phyloP scores from a whole-genome alignment of 2,888 invertebrate species.

The Drosophila rubida region DNA sequence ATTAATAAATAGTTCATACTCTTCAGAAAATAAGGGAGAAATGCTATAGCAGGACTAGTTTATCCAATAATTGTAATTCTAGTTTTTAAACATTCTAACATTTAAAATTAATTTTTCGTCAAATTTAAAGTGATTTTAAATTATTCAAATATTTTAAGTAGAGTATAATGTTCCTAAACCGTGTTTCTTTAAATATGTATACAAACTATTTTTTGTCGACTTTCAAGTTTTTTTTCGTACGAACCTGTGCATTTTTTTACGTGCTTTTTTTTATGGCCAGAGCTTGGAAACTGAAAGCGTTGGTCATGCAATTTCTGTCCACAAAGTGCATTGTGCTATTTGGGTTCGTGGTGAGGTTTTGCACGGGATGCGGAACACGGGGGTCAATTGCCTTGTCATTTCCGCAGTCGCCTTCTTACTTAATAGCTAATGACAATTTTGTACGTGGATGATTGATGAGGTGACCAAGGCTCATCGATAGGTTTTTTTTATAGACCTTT shows the following conservation, averaged over 20 bases:
- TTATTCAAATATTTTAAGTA: too few species aligned
- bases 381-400: conserved; percentile 23
- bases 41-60: too few species aligned
- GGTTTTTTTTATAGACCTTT: conserved; percentile 26
- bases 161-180: background rate
- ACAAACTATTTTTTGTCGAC: conserved; percentile 19
- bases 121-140: too few species aligned
- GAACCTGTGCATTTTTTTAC: conserved; percentile 28
- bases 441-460: conserved; percentile 51
- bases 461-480: conserved; percentile 36
- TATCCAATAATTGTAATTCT: too few species aligned
- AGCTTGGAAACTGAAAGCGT: conserved; percentile 51
- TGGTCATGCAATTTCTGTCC: conserved; percentile 61
- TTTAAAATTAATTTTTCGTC: too few species aligned
- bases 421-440: conserved; percentile 58
- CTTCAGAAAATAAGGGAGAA: too few species aligned
- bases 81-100: too few species aligned
- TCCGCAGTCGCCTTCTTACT: conserved; percentile 25
- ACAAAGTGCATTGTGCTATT: conserved; percentile 62
- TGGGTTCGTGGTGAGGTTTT: background rate
- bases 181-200: conserved; percentile 4
- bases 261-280: conserved; percentile 13
- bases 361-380: background rate
- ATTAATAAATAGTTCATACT: too few species aligned
- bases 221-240: background rate